A percentile compares a stretch with the other conserved stretches of the same genome.
Evolutionary conservation across 2,113 vertebrate genomes (phyloP).

Genomic region (Ursus arctos): DNA sequence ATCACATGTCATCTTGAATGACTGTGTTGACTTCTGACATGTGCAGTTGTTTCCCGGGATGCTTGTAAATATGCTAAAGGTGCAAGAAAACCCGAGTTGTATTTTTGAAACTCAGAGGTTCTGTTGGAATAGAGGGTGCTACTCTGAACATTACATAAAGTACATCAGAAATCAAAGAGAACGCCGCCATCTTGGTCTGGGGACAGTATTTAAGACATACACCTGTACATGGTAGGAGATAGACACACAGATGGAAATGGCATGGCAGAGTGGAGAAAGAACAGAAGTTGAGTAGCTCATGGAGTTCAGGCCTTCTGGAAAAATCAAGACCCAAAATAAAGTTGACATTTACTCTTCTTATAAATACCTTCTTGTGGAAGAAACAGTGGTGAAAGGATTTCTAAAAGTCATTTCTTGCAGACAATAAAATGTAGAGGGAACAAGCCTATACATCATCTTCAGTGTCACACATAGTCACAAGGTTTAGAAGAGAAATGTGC

Average conservation of each 20-base stretch:
- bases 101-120: slow-evolving; percentile 32
- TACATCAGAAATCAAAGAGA: slow-evolving; percentile 15
- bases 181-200: background rate
- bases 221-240: background rate
- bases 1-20: slow-evolving; percentile 62
- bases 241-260: background rate
- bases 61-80: slow-evolving; percentile 46
- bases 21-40: slow-evolving; percentile 53
- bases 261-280: background rate
- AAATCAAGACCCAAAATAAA: slow-evolving; percentile 24
- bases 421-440: background rate
- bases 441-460: background rate
- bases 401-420: background rate
- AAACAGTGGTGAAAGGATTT: background rate
- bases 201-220: background rate
- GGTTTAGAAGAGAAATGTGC: background rate
- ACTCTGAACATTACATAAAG: background rate
- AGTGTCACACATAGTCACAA: background rate
- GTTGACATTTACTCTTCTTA: background rate
- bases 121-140: slow-evolving; percentile 28
- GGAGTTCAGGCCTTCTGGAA: background rate
- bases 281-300: background rate
- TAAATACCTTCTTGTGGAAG: background rate
- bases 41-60: slow-evolving; percentile 73
- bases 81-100: background rate